Percentiles rank a stretch among this genome's conserved stretches.
phyloP scores from a whole-genome alignment of 2,888 invertebrate species.

The Xanthostigma xanthostigma region DNA sequence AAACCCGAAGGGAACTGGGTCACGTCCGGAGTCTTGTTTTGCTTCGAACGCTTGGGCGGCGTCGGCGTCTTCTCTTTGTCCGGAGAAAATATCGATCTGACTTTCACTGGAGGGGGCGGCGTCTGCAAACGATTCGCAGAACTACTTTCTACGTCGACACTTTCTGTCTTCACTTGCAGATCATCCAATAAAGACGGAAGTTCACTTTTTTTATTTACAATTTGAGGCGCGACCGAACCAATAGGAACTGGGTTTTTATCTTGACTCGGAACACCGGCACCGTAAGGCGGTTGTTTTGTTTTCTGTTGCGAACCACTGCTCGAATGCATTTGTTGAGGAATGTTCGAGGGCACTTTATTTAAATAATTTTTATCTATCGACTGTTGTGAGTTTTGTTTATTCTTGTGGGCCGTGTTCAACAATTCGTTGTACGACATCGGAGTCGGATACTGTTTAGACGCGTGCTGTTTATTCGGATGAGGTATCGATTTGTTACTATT shows the following conservation, averaged over 20 bases:
- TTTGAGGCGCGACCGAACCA: too few relatives aligned
- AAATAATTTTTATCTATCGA: too few relatives aligned
- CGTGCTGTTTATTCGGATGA: not conserved
- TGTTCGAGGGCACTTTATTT: too few relatives aligned
- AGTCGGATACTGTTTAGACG: too few relatives aligned
- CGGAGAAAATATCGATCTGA: conserved; percentile 50
- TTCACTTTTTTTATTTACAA: conserved; percentile 14
- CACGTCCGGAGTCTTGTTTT: conserved; percentile 18
- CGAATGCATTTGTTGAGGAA: too few relatives aligned
- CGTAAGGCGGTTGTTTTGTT: too few relatives aligned
- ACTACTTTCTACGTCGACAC: conserved; percentile 12
- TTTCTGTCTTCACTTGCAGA: conserved; percentile 16
- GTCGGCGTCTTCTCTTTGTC: conserved; percentile 39
- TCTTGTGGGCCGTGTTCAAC: too few relatives aligned
- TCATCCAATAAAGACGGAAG: not conserved
- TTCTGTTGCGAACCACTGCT: too few relatives aligned
- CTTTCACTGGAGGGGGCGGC: conserved; percentile 23
- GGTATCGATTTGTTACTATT: not conserved
- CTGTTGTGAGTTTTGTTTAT: too few relatives aligned
- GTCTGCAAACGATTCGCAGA: conserved; percentile 12
- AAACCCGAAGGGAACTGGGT: conserved; percentile 25
- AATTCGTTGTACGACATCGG: too few relatives aligned
- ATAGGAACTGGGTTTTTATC: too few relatives aligned
- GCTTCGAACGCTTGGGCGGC: conserved; percentile 18
- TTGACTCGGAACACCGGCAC: too few relatives aligned